A percentile compares a stretch with the other conserved stretches of the same genome.
These are phyloP conservation scores for Capitulum mitella DNA, from an alignment of 2,888 invertebrate genomes.

Conservation along the genomic window DNA sequence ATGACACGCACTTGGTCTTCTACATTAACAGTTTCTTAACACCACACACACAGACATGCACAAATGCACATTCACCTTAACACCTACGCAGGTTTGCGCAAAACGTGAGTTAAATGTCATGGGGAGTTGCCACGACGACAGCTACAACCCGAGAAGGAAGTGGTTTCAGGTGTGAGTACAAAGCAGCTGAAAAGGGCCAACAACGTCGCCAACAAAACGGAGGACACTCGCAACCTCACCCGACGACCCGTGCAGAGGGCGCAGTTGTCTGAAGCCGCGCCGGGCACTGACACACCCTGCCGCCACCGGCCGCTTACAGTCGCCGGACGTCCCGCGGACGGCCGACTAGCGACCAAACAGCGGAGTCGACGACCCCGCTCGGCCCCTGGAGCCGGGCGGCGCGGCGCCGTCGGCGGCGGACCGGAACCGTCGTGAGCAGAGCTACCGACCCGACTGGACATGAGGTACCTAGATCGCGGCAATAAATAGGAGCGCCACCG, in stretches of 20 bases:
- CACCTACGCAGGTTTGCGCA: background rate
- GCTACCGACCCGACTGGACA: background rate
- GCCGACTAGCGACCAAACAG: background rate
- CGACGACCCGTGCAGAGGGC: background rate
- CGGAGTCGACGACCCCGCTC: background rate
- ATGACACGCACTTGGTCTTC: background rate
- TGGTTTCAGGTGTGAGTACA: background rate
- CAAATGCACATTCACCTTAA: background rate
- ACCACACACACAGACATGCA: background rate
- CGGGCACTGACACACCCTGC: too few species aligned
- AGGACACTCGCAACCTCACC: background rate
- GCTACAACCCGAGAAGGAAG: background rate
- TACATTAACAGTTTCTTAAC: background rate
- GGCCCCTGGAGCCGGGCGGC: too few species aligned
- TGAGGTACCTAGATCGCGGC: background rate
- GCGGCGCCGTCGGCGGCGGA: too few species aligned
- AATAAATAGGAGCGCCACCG: background rate
- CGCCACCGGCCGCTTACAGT: background rate
- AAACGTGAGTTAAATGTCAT: background rate
- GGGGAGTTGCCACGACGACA: background rate
- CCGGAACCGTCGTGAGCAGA: too few species aligned
- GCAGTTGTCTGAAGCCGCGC: background rate
- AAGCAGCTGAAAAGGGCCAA: background rate
- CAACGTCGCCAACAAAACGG: background rate
- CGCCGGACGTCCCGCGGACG: background rate